Evolutionary conservation across 2,888 invertebrate genomes (phyloP).

Genomic region (Campoplex capitator): DNA sequence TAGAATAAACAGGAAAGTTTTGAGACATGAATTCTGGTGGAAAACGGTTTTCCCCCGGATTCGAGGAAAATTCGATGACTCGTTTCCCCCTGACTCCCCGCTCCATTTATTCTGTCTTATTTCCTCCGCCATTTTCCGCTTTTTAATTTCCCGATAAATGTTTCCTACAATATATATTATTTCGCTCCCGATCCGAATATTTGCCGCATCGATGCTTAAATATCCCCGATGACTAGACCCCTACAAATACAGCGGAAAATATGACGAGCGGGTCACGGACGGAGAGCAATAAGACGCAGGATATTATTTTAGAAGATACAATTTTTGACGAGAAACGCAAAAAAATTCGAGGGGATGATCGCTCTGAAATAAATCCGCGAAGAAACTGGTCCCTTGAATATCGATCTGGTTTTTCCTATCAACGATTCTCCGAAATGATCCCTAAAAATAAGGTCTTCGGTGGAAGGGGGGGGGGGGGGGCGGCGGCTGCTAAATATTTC

Average conservation of each 20-base stretch:
- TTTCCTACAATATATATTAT: background rate
- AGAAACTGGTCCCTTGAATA: background rate
- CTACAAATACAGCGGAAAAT: background rate
- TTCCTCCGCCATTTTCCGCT: constrained; percentile 7
- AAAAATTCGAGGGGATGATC: background rate
- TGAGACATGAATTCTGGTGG: background rate
- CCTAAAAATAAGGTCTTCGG: background rate
- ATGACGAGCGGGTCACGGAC: background rate
- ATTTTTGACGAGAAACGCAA: background rate
- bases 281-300: background rate
- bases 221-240: background rate
- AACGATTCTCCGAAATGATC: background rate
- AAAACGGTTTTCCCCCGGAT: background rate
- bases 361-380: background rate
- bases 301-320: background rate
- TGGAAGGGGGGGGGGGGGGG: too few species aligned
- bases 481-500: background rate
- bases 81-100: background rate
- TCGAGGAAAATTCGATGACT: background rate
- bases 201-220: constrained; percentile 10
- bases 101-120: background rate
- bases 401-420: background rate
- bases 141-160: constrained; percentile 12
- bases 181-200: background rate
- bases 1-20: background rate